Base-by-base conservation (phyloP, 1,140 invertebrate genomes). In the Orius laevigatus region DNA sequence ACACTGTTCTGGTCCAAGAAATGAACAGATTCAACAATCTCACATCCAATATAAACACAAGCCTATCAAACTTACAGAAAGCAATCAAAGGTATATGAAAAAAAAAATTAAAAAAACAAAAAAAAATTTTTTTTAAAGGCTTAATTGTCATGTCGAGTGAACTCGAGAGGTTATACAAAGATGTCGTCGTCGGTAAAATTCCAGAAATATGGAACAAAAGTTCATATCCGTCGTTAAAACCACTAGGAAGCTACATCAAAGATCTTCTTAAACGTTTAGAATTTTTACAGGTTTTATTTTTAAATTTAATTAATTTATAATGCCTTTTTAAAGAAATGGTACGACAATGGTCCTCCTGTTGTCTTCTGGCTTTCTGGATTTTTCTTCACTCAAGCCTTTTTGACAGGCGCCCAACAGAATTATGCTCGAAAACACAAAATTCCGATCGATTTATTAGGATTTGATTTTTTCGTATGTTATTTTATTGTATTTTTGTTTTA, bases 291-390 rank as follows among this genome's bases (percentile, higher is more conserved):
- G 84, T 82, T 60, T 58, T 8, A 16, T 45, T 41, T 11, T 43
- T 33, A 32, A 31, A 47, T 34, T 43, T 16, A 45, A 31, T 42
- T 25, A 48, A 10, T 39, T 36, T 20, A 31, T 35, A 42, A 11
- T 67, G 56, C 52, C 44, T 52, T 54, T 39, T 57, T 56, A 18
- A 58, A 89, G 76, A 70, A 76, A 56, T 95, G 91, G 92, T 84
- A 78, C 55, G 73, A 82, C 11, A 58, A 80, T 52, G 89, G 88
- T 5, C 76, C 84, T 12, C 88, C 91, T 1, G 51, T 66, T 2
- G 75, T 81, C 8, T 94, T 84, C 65, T 96, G 92, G 92, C 65
- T 97, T 25, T 88, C 90, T 0, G 91, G 89, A 14, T 94, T 97
- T 64, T 96, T 81, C 63, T 95, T 94, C 62, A 91, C 91, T 0